phyloP scores from a whole-genome alignment of 2,888 invertebrate genomes.

The Pristionchus entomophagus region DNA sequence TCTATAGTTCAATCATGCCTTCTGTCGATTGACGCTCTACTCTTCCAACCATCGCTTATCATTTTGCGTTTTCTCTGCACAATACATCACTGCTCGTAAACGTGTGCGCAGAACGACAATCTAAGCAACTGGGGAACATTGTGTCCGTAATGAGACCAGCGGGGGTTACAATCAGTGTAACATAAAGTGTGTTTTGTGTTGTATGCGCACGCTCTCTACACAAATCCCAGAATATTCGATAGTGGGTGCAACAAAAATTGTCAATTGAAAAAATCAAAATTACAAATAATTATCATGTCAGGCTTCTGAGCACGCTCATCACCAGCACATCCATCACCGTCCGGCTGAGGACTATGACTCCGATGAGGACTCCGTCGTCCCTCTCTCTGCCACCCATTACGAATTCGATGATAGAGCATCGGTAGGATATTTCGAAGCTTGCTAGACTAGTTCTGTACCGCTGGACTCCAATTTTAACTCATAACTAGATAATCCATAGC shows the following conservation, averaged over 20 bases:
- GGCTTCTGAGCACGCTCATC: background rate
- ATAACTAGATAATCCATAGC: no score
- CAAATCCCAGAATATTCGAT: background rate
- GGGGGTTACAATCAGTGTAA: background rate
- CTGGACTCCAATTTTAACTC: background rate
- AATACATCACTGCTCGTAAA: constrained; percentile 21
- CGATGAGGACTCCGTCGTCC: constrained; percentile 30
- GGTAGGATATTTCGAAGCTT: background rate
- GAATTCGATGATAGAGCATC: constrained; percentile 29
- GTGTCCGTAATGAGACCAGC: background rate
- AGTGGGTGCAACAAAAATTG: background rate
- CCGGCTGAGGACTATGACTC: background rate
- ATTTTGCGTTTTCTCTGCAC: no score
- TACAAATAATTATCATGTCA: background rate
- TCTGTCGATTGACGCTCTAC: background rate
- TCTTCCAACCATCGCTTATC: no score
- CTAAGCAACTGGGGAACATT: background rate
- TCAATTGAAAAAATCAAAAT: background rate
- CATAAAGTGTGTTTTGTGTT: background rate
- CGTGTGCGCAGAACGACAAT: background rate
- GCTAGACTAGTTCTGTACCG: background rate
- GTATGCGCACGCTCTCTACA: background rate
- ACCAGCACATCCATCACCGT: constrained; percentile 9
- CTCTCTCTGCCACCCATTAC: constrained; percentile 18
- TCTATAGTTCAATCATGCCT: background rate